Evolutionary conservation across 2,797 vertebrate species (phyloP).

Genomic region (Syndactyla subalaris): DNA sequence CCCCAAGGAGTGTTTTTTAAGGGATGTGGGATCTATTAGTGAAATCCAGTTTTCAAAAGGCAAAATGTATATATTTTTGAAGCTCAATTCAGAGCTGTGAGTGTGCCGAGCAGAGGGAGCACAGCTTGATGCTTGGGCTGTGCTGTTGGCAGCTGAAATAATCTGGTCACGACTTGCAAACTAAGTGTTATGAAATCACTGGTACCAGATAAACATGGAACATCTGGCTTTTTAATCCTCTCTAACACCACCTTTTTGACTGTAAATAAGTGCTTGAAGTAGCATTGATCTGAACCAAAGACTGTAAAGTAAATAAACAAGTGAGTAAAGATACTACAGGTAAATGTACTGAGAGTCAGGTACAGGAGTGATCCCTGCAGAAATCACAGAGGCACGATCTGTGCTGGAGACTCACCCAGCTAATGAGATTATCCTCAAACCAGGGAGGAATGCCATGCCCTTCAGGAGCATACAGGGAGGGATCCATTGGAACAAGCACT

Average conservation of each 20-base stretch:
- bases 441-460: background rate
- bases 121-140: background rate
- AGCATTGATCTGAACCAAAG: background rate
- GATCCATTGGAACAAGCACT: background rate
- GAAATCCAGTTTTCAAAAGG: background rate
- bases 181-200: conserved; percentile 32
- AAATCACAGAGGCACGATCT: fast-evolving
- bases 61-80: background rate
- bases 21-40: background rate
- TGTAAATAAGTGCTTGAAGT: background rate
- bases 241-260: background rate
- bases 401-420: background rate
- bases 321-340: background rate
- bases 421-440: background rate
- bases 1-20: background rate
- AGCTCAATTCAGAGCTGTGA: background rate
- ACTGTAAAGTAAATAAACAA: background rate
- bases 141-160: conserved; percentile 1
- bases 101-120: background rate
- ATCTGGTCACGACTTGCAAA: conserved; percentile 25
- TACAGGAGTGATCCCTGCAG: background rate
- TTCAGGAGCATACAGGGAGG: background rate
- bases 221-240: conserved; percentile 15
- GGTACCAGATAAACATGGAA: background rate
- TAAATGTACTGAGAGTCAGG: background rate